These are phyloP conservation scores for Miniopterus natalensis DNA, from an alignment of 2,113 vertebrate genomes.

Conservation along the genomic window DNA sequence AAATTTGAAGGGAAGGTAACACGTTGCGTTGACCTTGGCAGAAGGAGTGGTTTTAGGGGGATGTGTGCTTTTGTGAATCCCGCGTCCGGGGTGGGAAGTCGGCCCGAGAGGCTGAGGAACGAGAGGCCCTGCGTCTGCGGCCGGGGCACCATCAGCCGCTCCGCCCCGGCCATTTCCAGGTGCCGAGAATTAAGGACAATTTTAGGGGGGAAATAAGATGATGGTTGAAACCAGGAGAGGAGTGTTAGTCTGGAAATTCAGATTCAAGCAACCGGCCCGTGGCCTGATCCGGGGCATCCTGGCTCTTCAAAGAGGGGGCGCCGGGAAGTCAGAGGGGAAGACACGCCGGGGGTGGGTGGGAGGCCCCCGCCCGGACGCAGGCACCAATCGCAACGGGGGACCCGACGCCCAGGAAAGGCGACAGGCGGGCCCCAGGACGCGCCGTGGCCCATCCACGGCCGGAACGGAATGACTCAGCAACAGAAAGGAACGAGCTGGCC, in stretches of 20 bases:
- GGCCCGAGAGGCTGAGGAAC: background rate
- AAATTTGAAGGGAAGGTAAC: background rate
- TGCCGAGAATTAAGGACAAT: background rate
- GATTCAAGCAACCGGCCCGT: background rate
- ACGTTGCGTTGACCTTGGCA: background rate
- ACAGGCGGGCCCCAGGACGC: too few species aligned
- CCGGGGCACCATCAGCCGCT: background rate
- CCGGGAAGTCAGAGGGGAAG: too few species aligned
- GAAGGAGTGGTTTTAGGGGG: background rate
- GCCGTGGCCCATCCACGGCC: too few species aligned
- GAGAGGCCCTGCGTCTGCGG: background rate
- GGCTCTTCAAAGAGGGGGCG: background rate
- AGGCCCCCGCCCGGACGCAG: too few species aligned
- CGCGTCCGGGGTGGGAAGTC: background rate
- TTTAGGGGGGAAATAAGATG: background rate
- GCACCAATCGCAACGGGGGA: rapidly evolving
- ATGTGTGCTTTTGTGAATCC: background rate
- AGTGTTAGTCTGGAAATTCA: background rate
- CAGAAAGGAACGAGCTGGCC: background rate
- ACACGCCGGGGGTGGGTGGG: too few species aligned
- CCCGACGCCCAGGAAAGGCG: background rate
- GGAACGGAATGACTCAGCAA: background rate
- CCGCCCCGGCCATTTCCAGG: background rate
- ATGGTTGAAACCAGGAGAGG: background rate
- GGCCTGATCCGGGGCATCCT: background rate